Conservation (phyloP, 64 coral and sea anemone genomes). For the Hydrozoanthus tunicans region DNA sequence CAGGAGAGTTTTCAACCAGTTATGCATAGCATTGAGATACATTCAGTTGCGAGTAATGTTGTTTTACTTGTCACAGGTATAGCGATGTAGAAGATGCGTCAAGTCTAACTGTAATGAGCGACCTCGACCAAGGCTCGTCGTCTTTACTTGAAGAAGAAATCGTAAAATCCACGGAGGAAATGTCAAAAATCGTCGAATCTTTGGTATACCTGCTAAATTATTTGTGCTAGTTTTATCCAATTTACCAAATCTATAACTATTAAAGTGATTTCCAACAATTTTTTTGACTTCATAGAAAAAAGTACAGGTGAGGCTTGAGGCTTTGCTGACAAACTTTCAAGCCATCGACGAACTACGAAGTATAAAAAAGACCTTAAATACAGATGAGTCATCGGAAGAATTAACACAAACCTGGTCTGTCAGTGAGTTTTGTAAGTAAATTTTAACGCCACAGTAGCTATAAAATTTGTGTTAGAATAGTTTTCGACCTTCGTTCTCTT, state of each 20-base stretch:
- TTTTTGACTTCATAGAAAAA: constrained; percentile 55
- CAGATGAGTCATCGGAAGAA: neutral
- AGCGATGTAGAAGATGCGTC: constrained; percentile 47
- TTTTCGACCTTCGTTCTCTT: too few relatives aligned
- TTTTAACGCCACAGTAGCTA: neutral
- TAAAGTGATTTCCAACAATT: neutral
- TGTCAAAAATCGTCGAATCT: constrained; percentile 75
- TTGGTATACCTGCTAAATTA: constrained; percentile 56
- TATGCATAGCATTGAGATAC: neutral
- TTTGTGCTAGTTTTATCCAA: neutral
- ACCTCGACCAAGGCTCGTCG: constrained; percentile 23
- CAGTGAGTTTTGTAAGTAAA: constrained; percentile 86
- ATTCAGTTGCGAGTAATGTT: neutral
- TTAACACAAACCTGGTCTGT: constrained; percentile 83
- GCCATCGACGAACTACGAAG: constrained; percentile 63
- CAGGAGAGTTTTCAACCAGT: neutral
- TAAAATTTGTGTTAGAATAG: too few relatives aligned
- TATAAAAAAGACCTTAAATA: constrained; percentile 51
- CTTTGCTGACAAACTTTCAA: constrained; percentile 77
- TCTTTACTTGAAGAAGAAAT: constrained; percentile 67
- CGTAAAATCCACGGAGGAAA: constrained; percentile 76
- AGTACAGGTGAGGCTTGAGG: constrained; percentile 67
- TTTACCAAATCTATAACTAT: neutral
- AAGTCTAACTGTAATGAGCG: constrained; percentile 38
- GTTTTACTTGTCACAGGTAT: constrained; percentile 40